Base-by-base conservation (phyloP, 2,797 vertebrate genomes). In the Psittacula echo region DNA sequence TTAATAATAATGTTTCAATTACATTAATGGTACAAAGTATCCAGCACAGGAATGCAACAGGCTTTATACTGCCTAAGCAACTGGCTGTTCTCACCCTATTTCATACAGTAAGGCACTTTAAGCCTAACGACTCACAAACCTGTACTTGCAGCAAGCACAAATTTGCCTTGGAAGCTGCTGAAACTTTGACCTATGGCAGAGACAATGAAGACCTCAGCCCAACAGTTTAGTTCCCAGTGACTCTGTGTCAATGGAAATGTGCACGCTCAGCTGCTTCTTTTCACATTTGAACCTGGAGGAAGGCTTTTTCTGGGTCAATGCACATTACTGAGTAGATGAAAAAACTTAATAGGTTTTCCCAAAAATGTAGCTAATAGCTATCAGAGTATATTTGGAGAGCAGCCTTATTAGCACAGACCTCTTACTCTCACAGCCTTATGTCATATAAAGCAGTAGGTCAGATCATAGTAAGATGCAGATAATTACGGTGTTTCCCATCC, bases 1-100 rank as follows among this genome's bases (percentile, higher is more conserved):
- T 85, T 88, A 93, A 85, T 74, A 71, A 29, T 74, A 60, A 62
- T 51, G 44, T 83, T 95, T 91, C 88, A 87, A 76, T 51, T 47
- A 73, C 37, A 54, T 39, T 61, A 92, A 89, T 1, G 8, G 56
- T 77, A 90, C 70, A 92, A 82, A 93, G 70, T 45, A 42, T 65
- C 78, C 85, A 56, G 34, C 42, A 82, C 45, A 61, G 58, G 47
- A 64, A 13, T 21, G 54, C 53, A 96, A 67, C 22, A 74, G 61
- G 51, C 89, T 96, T 94, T 48, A 89, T 39, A 74, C 37, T 82
- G 48, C 32, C 75, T 81, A 42, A 93, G 77, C 64, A 87, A 79
- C 74, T 62, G 51, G 87, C 86, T 78, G 76, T 24, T 96, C 91
- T 85, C 85, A 93, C 15, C 18, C 16, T 16, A 61, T 82, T 85